phyloP scores from a whole-genome alignment of 1,140 invertebrate genomes.

The Euura lappo region DNA sequence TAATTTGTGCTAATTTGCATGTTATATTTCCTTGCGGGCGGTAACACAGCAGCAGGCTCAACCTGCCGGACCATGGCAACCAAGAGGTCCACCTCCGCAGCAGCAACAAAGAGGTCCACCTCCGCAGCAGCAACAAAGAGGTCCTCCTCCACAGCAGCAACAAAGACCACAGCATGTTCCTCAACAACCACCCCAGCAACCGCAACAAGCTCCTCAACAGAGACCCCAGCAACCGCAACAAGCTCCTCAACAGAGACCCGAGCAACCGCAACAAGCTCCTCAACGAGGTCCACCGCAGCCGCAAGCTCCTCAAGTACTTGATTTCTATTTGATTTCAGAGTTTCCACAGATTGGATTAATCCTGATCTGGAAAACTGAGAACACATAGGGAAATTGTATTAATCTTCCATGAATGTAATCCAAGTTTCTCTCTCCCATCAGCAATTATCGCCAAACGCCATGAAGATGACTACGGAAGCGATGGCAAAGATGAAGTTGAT shows the following conservation, averaged over 20 bases:
- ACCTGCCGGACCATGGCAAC: too few relatives aligned
- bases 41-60: too few relatives aligned
- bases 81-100: background rate
- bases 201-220: background rate
- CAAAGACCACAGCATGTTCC: background rate
- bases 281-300: slow-evolving; percentile 1
- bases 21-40: too few relatives aligned
- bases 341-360: too few relatives aligned
- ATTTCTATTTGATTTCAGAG: too few relatives aligned
- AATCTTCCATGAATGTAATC: too few relatives aligned
- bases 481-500: slow-evolving; percentile 25
- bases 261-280: slow-evolving; percentile 12
- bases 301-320: background rate
- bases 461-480: background rate
- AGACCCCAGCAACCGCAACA: slow-evolving; percentile 11
- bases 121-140: background rate
- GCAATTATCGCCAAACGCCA: too few relatives aligned
- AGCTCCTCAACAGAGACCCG: background rate
- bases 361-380: too few relatives aligned
- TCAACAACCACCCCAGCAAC: background rate
- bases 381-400: too few relatives aligned
- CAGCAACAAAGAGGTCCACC: background rate
- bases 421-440: too few relatives aligned
- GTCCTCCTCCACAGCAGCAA: background rate
- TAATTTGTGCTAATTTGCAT: too few relatives aligned